Percentiles rank a stretch among this genome's conserved stretches.
Evolutionary conservation across 2,888 invertebrate genomes (phyloP).

Genomic region (Ctenicera cuprea): DNA sequence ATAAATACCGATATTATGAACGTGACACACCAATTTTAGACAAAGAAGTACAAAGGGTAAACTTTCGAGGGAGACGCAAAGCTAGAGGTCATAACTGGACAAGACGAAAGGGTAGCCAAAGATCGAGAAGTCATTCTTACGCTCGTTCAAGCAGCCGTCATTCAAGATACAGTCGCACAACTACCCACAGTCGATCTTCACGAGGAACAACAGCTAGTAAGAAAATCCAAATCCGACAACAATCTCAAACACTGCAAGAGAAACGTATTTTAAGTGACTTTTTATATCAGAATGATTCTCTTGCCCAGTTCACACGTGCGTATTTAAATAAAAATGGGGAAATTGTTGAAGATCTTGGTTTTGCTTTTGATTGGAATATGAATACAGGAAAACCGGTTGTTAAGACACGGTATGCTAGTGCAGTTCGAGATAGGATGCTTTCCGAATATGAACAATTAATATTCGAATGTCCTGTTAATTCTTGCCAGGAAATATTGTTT

Average conservation of each 20-base stretch:
- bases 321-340: conserved; percentile 24
- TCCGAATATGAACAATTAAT: conserved; percentile 38
- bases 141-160: neutral
- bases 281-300: conserved; percentile 29
- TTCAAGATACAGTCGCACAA: conserved; percentile 10
- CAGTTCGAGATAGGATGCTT: conserved; percentile 27
- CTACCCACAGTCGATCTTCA: conserved; percentile 18
- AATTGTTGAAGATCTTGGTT: neutral
- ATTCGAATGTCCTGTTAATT: conserved; percentile 34
- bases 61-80: conserved; percentile 29
- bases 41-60: conserved; percentile 49
- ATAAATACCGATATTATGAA: conserved; percentile 20
- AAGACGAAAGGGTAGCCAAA: conserved; percentile 42
- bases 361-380: neutral
- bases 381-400: conserved; percentile 26
- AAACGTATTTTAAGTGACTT: conserved; percentile 36
- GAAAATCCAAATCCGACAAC: conserved; percentile 21
- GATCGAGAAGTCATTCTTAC: conserved; percentile 14
- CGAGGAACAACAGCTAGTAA: conserved; percentile 24
- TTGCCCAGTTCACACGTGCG: conserved; percentile 35
- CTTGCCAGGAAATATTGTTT: conserved; percentile 27
- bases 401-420: conserved; percentile 47
- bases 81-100: conserved; percentile 49
- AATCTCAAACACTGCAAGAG: conserved; percentile 15
- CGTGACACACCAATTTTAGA: conserved; percentile 45